Conservation (phyloP, 2,888 invertebrate species). For the Lasius platythorax region DNA sequence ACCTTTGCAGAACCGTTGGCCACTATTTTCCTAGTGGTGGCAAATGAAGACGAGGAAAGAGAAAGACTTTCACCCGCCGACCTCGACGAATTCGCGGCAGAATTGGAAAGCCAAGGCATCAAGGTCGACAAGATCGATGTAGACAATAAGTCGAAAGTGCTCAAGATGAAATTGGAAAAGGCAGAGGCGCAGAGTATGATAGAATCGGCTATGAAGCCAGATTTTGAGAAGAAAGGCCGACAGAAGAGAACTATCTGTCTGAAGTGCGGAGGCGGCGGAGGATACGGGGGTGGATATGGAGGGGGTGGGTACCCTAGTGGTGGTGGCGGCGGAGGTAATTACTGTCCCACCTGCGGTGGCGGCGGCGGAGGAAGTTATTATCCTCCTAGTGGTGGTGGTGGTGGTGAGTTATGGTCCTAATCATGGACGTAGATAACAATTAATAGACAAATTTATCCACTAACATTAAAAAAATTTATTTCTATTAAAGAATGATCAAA, state of each 20-base stretch:
- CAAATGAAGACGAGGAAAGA: slow-evolving; percentile 74
- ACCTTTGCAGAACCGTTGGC: slow-evolving; percentile 79
- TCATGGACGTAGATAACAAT: neutral
- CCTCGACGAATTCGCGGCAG: slow-evolving; percentile 81
- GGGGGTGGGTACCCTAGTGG: slow-evolving; percentile 69
- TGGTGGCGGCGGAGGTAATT: slow-evolving; percentile 50
- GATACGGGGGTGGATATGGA: slow-evolving; percentile 61
- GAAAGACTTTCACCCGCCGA: slow-evolving; percentile 68
- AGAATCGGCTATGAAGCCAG: slow-evolving; percentile 49
- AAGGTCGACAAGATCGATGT: slow-evolving; percentile 77
- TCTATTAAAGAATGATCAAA: neutral
- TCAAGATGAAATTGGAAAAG: slow-evolving; percentile 77
- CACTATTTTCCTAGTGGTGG: slow-evolving; percentile 79
- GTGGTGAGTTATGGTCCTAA: slow-evolving; percentile 32
- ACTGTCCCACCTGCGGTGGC: neutral
- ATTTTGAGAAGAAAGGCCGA: slow-evolving; percentile 74
- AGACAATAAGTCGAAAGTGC: slow-evolving; percentile 75
- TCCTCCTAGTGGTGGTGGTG: slow-evolving; percentile 17
- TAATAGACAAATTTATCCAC: neutral
- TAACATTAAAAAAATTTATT: neutral
- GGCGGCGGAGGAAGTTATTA: slow-evolving; percentile 24
- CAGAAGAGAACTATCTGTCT: slow-evolving; percentile 78
- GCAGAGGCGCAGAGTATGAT: slow-evolving; percentile 39
- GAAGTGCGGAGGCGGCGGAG: slow-evolving; percentile 72
- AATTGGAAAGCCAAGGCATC: slow-evolving; percentile 80